Percentiles rank a stretch among this genome's conserved stretches.
phyloP scores from a whole-genome alignment of 2,888 invertebrate species.

The Drosophila nigricruria region DNA sequence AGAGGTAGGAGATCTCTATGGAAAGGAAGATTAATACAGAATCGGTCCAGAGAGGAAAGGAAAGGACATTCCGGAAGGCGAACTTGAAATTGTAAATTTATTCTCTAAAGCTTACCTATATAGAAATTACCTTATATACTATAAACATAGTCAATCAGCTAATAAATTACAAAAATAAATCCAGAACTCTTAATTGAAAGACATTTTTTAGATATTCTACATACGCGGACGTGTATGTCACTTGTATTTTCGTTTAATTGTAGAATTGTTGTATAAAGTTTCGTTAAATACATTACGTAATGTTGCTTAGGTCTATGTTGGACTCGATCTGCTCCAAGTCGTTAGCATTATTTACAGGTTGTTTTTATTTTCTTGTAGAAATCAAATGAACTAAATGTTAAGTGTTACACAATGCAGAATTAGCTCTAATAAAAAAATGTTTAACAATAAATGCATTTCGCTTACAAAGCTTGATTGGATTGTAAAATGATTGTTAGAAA shows the following conservation, averaged over 20 bases:
- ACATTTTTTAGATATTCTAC: slow-evolving; percentile 16
- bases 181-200: background rate
- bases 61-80: background rate
- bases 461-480: slow-evolving; percentile 24
- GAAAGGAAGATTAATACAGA: too few relatives aligned
- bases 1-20: too few relatives aligned
- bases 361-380: slow-evolving; percentile 73
- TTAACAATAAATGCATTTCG: slow-evolving; percentile 59
- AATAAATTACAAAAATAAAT: background rate
- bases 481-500: slow-evolving; percentile 9
- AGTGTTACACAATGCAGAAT: slow-evolving; percentile 33
- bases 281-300: slow-evolving; percentile 42
- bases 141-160: too few relatives aligned
- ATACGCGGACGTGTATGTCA: slow-evolving; percentile 18
- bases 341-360: slow-evolving; percentile 45
- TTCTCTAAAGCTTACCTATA: too few relatives aligned
- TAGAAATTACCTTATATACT: background rate
- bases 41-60: background rate
- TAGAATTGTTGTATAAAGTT: slow-evolving; percentile 43
- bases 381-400: slow-evolving; percentile 47
- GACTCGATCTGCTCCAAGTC: slow-evolving; percentile 35
- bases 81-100: background rate
- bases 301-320: slow-evolving; percentile 37
- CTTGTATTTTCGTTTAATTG: slow-evolving; percentile 46
- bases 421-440: slow-evolving; percentile 31